phyloP scores from a whole-genome alignment of 1,140 invertebrate genomes.

The Mylabris phalerata region DNA sequence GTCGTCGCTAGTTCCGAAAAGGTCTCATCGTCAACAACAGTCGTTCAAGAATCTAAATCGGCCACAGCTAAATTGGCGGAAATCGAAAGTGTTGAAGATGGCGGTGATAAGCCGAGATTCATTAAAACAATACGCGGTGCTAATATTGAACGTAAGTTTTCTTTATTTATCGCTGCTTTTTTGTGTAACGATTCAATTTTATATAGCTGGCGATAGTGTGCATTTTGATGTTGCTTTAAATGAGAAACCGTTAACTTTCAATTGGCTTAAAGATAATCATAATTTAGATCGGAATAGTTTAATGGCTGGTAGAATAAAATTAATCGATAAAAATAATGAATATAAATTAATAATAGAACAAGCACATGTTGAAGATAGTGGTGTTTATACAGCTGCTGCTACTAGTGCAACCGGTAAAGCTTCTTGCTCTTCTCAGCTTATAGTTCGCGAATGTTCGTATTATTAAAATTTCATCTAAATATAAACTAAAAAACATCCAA shows the following conservation, averaged over 20 bases:
- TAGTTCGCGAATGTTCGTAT: slow-evolving; percentile 57
- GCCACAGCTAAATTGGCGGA: neutral
- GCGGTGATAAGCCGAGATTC: slow-evolving; percentile 58
- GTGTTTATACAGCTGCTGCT: slow-evolving; percentile 88
- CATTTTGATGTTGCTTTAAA: slow-evolving; percentile 74
- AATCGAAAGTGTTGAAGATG: neutral
- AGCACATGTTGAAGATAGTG: slow-evolving; percentile 73
- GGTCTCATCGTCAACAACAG: neutral
- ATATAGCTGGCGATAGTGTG: slow-evolving; percentile 75
- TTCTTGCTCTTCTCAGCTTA: slow-evolving; percentile 75
- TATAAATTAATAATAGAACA: slow-evolving; percentile 73
- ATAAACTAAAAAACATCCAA: neutral
- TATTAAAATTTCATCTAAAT: neutral
- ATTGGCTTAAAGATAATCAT: slow-evolving; percentile 88
- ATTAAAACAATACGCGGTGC: slow-evolving; percentile 65
- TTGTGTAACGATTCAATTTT: neutral
- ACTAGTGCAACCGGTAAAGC: slow-evolving; percentile 72
- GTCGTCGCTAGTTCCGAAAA: neutral
- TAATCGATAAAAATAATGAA: slow-evolving; percentile 46
- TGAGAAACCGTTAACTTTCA: slow-evolving; percentile 54
- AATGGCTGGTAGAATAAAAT: slow-evolving; percentile 66
- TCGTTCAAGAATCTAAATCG: neutral
- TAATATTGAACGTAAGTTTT: slow-evolving; percentile 68
- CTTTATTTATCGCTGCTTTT: neutral
- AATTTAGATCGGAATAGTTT: slow-evolving; percentile 59